Evolutionary conservation across 2,113 vertebrate genomes (phyloP).

Genomic region (Jacana jacana): DNA sequence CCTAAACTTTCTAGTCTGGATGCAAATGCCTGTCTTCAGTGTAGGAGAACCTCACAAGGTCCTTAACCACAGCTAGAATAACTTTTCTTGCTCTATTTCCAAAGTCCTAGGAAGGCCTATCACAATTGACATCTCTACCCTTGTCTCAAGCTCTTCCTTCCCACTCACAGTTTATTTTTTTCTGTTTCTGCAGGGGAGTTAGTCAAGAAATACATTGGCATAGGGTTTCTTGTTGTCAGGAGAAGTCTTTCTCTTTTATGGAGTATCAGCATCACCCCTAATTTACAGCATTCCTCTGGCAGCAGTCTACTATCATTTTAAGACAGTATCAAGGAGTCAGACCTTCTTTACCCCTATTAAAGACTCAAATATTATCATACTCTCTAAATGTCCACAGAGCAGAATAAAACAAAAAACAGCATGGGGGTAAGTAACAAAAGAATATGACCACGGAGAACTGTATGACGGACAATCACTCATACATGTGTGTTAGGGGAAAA

Average conservation of each 20-base stretch:
- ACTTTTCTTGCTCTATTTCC: not conserved
- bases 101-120: not conserved
- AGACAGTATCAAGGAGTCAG: not conserved
- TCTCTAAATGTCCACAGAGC: not conserved
- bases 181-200: not conserved
- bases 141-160: not conserved
- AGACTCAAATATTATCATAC: not conserved
- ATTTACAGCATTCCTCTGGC: not conserved
- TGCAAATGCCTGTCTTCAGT: not conserved
- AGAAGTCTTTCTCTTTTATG: not conserved
- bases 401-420: not conserved
- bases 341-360: not conserved
- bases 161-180: not conserved
- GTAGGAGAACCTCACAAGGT: not conserved
- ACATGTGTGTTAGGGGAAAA: not conserved
- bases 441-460: not conserved
- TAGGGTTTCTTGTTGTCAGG: not conserved
- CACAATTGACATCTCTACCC: rapidly evolving
- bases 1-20: not conserved
- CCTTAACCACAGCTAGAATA: not conserved
- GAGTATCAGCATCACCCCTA: not conserved
- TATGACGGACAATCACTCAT: not conserved
- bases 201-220: not conserved
- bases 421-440: not conserved
- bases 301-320: not conserved